Evolutionary conservation across 2,113 vertebrate genomes (phyloP).

Genomic region (Neopipo cinnamomea): DNA sequence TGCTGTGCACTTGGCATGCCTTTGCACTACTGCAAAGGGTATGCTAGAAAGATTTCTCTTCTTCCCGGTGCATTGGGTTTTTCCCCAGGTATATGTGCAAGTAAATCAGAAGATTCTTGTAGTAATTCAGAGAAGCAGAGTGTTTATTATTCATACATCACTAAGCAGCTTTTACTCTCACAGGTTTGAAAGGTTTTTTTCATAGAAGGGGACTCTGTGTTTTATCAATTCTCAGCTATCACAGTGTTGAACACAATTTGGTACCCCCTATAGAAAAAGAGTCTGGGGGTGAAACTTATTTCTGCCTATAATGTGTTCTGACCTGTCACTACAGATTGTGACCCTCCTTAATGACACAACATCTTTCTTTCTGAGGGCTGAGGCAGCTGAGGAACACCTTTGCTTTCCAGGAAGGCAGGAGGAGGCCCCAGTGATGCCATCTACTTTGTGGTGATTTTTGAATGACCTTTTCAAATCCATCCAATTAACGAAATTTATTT

Average conservation of each 20-base stretch:
- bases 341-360: neutral
- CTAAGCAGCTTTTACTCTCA: neutral
- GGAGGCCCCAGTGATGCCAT: neutral
- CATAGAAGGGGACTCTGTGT: neutral
- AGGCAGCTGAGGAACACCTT: neutral
- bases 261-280: neutral
- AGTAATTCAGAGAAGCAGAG: neutral
- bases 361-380: neutral
- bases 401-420: neutral
- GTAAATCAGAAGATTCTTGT: neutral
- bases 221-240: neutral
- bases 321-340: neutral
- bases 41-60: neutral
- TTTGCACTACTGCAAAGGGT: neutral
- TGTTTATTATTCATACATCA: neutral
- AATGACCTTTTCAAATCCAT: conserved; percentile 48
- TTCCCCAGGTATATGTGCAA: neutral
- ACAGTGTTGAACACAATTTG: neutral
- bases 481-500: conserved; percentile 43
- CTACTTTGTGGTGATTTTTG: conserved; percentile 15
- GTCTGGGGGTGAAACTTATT: neutral
- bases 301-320: neutral
- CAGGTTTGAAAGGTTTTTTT: neutral
- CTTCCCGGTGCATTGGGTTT: neutral
- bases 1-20: neutral